These are phyloP conservation scores for Drosophila macrothrix DNA, from an alignment of 2,888 invertebrate genomes.

Conservation along the genomic window DNA sequence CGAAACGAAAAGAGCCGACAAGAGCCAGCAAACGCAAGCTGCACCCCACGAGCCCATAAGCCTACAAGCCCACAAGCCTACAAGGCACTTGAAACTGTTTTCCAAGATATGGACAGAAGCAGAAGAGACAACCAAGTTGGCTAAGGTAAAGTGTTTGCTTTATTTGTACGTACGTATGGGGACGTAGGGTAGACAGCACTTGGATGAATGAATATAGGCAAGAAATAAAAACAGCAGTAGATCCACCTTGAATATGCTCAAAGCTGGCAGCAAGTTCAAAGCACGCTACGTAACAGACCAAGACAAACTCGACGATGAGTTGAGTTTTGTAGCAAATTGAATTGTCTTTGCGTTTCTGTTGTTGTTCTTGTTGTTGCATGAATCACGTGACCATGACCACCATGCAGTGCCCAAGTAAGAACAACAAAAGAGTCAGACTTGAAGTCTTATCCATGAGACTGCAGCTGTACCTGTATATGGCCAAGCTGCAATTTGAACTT, in stretches of 20 bases:
- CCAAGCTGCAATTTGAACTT: constrained; percentile 75
- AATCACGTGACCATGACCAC: constrained; percentile 84
- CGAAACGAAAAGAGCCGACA: constrained; percentile 67
- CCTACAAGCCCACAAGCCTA: constrained; percentile 8
- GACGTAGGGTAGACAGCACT: constrained; percentile 51
- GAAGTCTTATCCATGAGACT: constrained; percentile 24
- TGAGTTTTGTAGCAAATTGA: constrained; percentile 42
- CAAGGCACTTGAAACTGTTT: constrained; percentile 76
- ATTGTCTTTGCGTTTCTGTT: constrained; percentile 43
- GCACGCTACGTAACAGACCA: constrained; percentile 76
- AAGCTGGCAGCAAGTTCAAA: constrained; percentile 71
- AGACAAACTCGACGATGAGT: constrained; percentile 67
- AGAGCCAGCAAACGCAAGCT: constrained; percentile 23
- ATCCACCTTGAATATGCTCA: constrained; percentile 51
- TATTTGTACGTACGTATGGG: constrained; percentile 23
- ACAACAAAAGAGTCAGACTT: constrained; percentile 58
- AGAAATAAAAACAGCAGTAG: constrained; percentile 19
- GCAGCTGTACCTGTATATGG: constrained; percentile 64
- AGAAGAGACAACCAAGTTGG: constrained; percentile 48
- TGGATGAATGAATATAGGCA: constrained; percentile 74
- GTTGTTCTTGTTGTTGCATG: constrained; percentile 62
- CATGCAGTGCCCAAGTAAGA: constrained; percentile 63
- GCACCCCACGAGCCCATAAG: constrained; percentile 57
- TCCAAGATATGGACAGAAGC: constrained; percentile 52
- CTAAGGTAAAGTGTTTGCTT: constrained; percentile 70